Percentiles rank a stretch among this genome's conserved stretches.
Evolutionary conservation across 30 jellyfish, hydroid and myxozoan species (phyloP).

Genomic region (Turritopsis dohrnii): DNA sequence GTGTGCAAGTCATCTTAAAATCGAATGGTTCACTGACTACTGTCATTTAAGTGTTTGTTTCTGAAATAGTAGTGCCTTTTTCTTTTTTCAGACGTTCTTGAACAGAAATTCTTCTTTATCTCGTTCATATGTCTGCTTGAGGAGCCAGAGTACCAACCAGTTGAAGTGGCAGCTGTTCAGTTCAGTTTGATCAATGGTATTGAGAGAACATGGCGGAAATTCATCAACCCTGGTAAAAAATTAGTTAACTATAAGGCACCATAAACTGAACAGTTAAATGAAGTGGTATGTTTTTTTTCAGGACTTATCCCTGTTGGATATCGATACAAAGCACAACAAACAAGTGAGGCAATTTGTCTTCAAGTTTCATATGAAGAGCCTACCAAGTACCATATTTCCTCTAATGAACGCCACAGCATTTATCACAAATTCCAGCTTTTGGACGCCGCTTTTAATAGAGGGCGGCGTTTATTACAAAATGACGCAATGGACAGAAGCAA

Average conservation of each 20-base stretch:
- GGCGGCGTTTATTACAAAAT: no score
- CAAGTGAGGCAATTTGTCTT: conserved; percentile 37
- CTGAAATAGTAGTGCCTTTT: background rate
- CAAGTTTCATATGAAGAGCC: no score
- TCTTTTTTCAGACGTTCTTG: conserved; percentile 51
- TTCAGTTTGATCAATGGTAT: conserved; percentile 68
- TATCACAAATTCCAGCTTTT: no score
- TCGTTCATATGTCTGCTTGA: conserved; percentile 56
- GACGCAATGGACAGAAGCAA: no score
- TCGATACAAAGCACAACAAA: conserved; percentile 40
- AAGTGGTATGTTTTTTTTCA: background rate
- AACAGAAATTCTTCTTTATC: conserved; percentile 59
- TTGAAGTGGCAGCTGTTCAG: conserved; percentile 71
- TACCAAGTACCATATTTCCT: no score
- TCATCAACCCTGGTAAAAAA: conserved; percentile 53
- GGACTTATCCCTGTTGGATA: conserved; percentile 57
- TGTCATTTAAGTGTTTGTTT: background rate
- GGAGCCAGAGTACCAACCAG: conserved; percentile 59
- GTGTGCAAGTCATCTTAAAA: background rate
- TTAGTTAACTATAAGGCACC: background rate
- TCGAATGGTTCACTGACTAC: background rate
- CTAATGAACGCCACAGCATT: no score
- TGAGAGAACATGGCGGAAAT: conserved; percentile 51
- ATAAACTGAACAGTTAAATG: background rate
- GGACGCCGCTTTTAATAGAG: no score